phyloP scores from a whole-genome alignment of 2,797 vertebrate genomes.

The Lerista edwardsae region DNA sequence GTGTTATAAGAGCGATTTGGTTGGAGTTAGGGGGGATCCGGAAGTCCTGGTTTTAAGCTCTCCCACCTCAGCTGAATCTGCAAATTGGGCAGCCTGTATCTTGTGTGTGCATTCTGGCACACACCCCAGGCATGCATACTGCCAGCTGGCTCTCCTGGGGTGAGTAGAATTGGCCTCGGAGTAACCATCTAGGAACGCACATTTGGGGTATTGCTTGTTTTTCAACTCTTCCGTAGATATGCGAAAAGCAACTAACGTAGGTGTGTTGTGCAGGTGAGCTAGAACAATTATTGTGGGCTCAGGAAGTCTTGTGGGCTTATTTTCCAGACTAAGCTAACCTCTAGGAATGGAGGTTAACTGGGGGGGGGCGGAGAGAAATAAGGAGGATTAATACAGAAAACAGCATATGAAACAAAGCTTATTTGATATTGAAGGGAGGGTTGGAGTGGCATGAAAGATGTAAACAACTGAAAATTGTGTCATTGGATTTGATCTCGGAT shows the following conservation, averaged over 20 bases:
- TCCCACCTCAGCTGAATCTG: too few relatives aligned
- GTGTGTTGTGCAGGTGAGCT: neutral
- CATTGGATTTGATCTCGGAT: too few relatives aligned
- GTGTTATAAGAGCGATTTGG: too few relatives aligned
- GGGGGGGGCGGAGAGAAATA: too few relatives aligned
- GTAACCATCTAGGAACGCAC: neutral
- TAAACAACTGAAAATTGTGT: too few relatives aligned
- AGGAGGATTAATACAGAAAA: too few relatives aligned
- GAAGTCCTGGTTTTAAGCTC: neutral
- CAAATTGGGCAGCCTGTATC: neutral
- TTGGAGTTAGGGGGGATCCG: neutral
- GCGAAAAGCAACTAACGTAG: neutral
- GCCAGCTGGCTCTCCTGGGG: neutral
- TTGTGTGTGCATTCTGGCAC: neutral
- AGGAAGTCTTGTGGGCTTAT: neutral
- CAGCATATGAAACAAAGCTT: too few relatives aligned
- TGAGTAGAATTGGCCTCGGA: neutral
- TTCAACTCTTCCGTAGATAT: too few relatives aligned
- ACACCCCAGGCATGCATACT: neutral
- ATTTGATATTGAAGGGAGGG: too few relatives aligned
- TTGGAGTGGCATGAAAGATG: too few relatives aligned
- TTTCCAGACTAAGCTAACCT: neutral
- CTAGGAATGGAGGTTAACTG: too few relatives aligned
- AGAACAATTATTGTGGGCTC: neutral
- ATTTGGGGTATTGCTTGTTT: too few relatives aligned